Percentiles rank a stretch among this genome's conserved stretches.
phyloP scores from a whole-genome alignment of 2,113 vertebrate genomes.

The Notarius lentiginosus region DNA sequence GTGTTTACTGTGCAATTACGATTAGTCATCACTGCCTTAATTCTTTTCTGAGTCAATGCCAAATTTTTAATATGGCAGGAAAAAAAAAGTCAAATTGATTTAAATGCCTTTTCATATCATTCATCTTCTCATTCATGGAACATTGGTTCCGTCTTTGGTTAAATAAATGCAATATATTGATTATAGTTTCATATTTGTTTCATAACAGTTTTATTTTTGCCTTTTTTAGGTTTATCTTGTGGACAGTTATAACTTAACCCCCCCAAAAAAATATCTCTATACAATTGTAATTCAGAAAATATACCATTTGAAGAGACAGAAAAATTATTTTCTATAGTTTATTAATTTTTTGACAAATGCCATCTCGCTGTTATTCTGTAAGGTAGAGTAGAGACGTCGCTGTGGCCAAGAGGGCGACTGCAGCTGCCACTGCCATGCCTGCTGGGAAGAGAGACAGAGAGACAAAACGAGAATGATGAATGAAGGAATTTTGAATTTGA shows the following conservation, averaged over 20 bases:
- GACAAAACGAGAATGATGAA: neutral
- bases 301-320: neutral
- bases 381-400: constrained; percentile 71
- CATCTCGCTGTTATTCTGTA: constrained; percentile 51
- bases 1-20: neutral
- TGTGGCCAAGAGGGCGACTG: constrained; percentile 65
- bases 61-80: neutral
- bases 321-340: neutral
- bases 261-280: neutral
- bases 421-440: constrained; percentile 69
- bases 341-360: neutral
- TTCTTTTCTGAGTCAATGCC: neutral
- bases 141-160: neutral
- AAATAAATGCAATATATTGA: neutral
- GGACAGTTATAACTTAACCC: neutral
- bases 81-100: neutral
- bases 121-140: neutral
- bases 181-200: neutral
- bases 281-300: neutral
- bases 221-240: neutral
- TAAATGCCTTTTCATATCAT: neutral
- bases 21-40: neutral
- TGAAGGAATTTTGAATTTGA: neutral
- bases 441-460: constrained; percentile 12
- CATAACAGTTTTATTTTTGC: neutral